Percentiles rank a stretch among this genome's conserved stretches.
These are phyloP conservation scores for Beaufortia kweichowensis DNA, from an alignment of 2,113 vertebrate genomes.

Conservation along the genomic window DNA sequence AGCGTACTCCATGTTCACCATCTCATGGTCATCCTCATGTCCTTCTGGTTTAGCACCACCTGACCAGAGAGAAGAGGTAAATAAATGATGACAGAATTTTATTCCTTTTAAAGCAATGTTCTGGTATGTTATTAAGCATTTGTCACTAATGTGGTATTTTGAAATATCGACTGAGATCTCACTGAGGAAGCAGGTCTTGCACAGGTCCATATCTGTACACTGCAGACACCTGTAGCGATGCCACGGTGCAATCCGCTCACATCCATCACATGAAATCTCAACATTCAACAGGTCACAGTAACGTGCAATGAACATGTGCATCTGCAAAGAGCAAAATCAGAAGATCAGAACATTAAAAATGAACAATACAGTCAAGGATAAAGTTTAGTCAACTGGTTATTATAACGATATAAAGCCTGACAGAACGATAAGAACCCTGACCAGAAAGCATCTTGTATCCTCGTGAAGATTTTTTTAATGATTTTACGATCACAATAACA, in stretches of 20 bases:
- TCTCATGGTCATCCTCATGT: conserved; percentile 94
- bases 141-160: no score
- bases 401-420: no score
- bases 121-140: no score
- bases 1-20: conserved; percentile 97
- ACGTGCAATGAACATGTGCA: conserved; percentile 99
- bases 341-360: background rate
- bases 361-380: background rate
- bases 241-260: conserved; percentile 93
- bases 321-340: conserved; percentile 69
- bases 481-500: no score
- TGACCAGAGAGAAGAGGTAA: conserved; percentile 57
- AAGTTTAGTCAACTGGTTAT: no score
- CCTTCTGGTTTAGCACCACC: conserved; percentile 95
- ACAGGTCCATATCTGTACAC: conserved; percentile 97
- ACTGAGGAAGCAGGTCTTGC: conserved; percentile 97
- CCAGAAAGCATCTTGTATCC: no score
- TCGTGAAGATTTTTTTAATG: no score
- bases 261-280: conserved; percentile 96
- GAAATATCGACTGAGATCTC: conserved; percentile 48
- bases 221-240: conserved; percentile 96
- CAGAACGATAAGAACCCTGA: no score
- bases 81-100: background rate
- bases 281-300: conserved; percentile 94
- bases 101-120: background rate